Percentiles rank a stretch among this genome's conserved stretches.
phyloP scores from a whole-genome alignment of 1,140 invertebrate genomes.

The Pseudobourletiella spinata region DNA sequence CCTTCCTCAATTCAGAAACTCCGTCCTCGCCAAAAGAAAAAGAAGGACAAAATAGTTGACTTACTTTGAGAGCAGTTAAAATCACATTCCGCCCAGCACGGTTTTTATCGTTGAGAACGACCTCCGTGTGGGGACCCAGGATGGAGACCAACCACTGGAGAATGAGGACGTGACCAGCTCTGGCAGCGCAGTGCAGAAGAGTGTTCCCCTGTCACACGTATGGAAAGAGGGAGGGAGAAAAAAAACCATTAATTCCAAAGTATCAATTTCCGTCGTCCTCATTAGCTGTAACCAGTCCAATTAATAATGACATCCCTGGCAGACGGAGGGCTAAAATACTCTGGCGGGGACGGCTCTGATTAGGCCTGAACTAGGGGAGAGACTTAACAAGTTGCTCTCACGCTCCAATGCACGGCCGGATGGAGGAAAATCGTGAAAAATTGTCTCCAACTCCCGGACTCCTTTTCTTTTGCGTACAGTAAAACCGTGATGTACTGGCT shows the following conservation, averaged over 20 bases:
- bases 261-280: neutral
- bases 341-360: neutral
- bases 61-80: slow-evolving; percentile 42
- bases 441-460: too few species aligned
- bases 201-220: slow-evolving; percentile 43
- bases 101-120: slow-evolving; percentile 43
- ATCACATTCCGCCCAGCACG: slow-evolving; percentile 41
- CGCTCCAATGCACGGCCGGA: too few species aligned
- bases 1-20: too few species aligned
- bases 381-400: too few species aligned
- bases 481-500: too few species aligned
- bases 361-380: too few species aligned
- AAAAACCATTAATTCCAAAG: neutral
- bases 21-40: too few species aligned
- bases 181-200: slow-evolving; percentile 41
- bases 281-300: neutral
- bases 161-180: slow-evolving; percentile 40
- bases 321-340: neutral
- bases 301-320: neutral
- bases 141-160: slow-evolving; percentile 41
- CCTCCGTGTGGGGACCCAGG: slow-evolving; percentile 36
- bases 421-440: too few species aligned
- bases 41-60: too few species aligned
- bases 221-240: neutral
- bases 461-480: too few species aligned